These are phyloP conservation scores for Chrysolina oricalcia DNA, from an alignment of 2,888 invertebrate species.

Conservation along the genomic window DNA sequence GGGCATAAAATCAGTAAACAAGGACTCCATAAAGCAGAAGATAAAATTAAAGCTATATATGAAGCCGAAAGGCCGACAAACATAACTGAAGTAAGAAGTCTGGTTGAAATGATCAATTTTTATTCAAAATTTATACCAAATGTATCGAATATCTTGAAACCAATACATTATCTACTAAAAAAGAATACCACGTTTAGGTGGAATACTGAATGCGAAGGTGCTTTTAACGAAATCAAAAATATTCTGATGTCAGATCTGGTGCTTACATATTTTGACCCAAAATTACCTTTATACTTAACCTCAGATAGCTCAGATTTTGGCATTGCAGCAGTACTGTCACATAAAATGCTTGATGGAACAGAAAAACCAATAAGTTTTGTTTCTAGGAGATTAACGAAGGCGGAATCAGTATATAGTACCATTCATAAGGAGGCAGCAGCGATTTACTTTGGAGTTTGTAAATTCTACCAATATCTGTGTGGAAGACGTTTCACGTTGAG, in stretches of 20 bases:
- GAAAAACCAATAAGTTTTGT: slow-evolving; percentile 35
- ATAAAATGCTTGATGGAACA: slow-evolving; percentile 13
- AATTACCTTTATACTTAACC: slow-evolving; percentile 33
- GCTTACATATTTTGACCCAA: slow-evolving; percentile 44
- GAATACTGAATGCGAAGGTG: slow-evolving; percentile 39
- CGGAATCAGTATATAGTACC: slow-evolving; percentile 32
- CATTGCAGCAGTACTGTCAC: slow-evolving; percentile 34
- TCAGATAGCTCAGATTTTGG: slow-evolving; percentile 37
- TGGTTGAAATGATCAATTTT: slow-evolving; percentile 47
- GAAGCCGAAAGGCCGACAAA: slow-evolving; percentile 41
- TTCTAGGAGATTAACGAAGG: slow-evolving; percentile 35
- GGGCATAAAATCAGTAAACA: slow-evolving; percentile 51
- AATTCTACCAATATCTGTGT: slow-evolving; percentile 64
- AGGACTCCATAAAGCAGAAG: slow-evolving; percentile 42
- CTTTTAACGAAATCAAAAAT: slow-evolving; percentile 41
- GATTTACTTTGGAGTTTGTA: slow-evolving; percentile 61
- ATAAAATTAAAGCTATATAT: slow-evolving; percentile 47
- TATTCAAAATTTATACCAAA: slow-evolving; percentile 47
- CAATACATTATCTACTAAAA: slow-evolving; percentile 45
- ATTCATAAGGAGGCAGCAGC: slow-evolving; percentile 63
- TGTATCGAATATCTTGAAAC: slow-evolving; percentile 29
- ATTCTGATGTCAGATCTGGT: slow-evolving; percentile 31
- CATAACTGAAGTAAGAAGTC: slow-evolving; percentile 42
- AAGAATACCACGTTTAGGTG: slow-evolving; percentile 39
- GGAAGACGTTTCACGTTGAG: slow-evolving; percentile 52